Base-by-base conservation (phyloP, 2,113 vertebrate species). In the Sula dactylatra region DNA sequence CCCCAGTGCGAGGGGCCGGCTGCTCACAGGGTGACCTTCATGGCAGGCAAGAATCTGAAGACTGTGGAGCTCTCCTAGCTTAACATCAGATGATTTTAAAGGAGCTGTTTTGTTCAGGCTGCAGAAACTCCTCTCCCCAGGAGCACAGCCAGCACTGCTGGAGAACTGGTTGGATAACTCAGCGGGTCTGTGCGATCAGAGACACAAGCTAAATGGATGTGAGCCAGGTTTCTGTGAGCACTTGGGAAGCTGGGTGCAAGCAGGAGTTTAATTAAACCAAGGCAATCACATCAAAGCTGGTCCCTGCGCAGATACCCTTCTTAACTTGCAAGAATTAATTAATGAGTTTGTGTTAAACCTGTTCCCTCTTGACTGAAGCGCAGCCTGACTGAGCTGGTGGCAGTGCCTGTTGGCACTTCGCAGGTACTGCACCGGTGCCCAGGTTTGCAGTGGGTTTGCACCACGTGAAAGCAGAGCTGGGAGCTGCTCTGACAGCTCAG, bases 191-290 rank as follows among this genome's bases (percentile, higher is more conserved):
- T 4, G 44, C 4, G 1, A 52, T 72, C 42, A 16, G 84, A 83
- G 72, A 13, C 55, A 50, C 13, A 0, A 38, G 45, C 82, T 24
- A 2, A 1, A 5, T 31, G 74, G 86, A 69, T 49, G 38, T 0
- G 4, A 65, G 86, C 66, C 74, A 16, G 85, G 49, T 32, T 93
- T 22, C 70, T 20, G 0, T 4, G 45, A 87, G 85, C 38, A 13
- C 79, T 55, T 0, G 66, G 79, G 84, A 22, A 69, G 90, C 88
- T 10, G 94, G 86, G 77, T 71, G 72, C 89, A 32, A 62, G 66
- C 45, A 32, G 26, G 32, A 67, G 91, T n/a, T 96, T 97, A 93
- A 95, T 97, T 97, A 97, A 94, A 59, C 16, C 83, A 8, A 50
- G 21, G 52, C 73, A 94, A 93, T 91, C 93, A 78, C 93, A 85